These are phyloP conservation scores for Nothobranchius kuhntae DNA, from an alignment of 2,113 vertebrate genomes.

Conservation along the genomic window DNA sequence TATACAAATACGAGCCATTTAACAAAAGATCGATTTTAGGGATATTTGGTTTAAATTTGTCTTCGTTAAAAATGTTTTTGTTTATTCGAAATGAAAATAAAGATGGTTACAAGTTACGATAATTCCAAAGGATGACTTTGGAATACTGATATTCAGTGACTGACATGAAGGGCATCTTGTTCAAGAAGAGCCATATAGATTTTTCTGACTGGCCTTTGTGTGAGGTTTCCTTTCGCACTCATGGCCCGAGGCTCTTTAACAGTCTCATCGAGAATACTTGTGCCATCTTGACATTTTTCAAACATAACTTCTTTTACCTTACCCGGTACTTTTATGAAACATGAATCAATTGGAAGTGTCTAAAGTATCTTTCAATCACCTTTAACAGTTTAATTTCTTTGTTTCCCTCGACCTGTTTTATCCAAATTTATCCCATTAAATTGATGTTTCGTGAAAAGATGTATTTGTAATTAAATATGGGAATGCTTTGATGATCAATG, in stretches of 20 bases:
- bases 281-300: constrained; percentile 8
- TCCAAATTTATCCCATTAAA: background rate
- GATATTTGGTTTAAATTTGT: too few relatives aligned
- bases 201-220: background rate
- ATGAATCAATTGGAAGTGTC: background rate
- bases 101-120: background rate
- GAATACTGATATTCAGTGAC: background rate
- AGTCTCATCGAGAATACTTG: constrained; percentile 9
- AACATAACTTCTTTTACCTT: constrained; percentile 16
- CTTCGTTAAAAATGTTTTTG: too few relatives aligned
- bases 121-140: background rate
- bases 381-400: background rate
- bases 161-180: constrained; percentile 2
- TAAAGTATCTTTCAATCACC: background rate
- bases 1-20: too few relatives aligned
- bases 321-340: background rate
- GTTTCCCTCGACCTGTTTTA: background rate
- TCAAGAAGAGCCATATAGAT: background rate
- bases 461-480: constrained; percentile 21
- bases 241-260: constrained; percentile 5
- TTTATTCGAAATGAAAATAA: too few relatives aligned
- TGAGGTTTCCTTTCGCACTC: background rate
- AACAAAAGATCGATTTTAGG: too few relatives aligned
- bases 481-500: constrained; percentile 11
- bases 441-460: background rate